Evolutionary conservation across 2,797 vertebrate genomes (phyloP).

Genomic region (Gila robusta): DNA sequence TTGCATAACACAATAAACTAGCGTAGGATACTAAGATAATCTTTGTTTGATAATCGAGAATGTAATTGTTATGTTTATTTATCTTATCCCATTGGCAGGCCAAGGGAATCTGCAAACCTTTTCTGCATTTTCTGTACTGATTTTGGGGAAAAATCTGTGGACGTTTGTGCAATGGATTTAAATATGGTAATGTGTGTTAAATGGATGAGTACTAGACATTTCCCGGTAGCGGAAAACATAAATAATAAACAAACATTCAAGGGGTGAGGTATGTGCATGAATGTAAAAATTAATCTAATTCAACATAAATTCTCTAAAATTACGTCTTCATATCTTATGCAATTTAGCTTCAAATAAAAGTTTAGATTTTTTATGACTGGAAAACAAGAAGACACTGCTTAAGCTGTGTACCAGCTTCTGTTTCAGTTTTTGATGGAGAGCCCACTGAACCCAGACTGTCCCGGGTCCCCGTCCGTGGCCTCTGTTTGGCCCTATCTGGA

Average conservation of each 20-base stretch:
- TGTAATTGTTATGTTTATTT: conserved; percentile 19
- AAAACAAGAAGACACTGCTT: neutral
- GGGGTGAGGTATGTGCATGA: neutral
- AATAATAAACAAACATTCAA: neutral
- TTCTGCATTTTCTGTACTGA: conserved; percentile 1
- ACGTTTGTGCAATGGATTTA: neutral
- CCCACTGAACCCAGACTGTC: neutral
- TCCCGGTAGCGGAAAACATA: neutral
- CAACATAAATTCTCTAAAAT: neutral
- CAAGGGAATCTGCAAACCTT: neutral
- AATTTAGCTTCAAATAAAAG: neutral
- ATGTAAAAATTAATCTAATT: neutral
- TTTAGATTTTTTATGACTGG: neutral
- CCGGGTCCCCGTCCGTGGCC: conserved; percentile 15
- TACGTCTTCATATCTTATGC: neutral
- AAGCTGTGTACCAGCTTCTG: neutral
- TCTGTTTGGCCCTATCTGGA: conserved; percentile 25
- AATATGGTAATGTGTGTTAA: neutral
- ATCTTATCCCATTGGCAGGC: neutral
- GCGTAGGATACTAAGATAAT: conserved; percentile 8
- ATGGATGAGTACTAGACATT: neutral
- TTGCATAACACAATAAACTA: conserved; percentile 21
- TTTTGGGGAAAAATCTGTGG: neutral
- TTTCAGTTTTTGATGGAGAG: neutral
- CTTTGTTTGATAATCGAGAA: conserved; percentile 18